Percentiles rank a stretch among this genome's conserved stretches.
Conservation (phyloP, 2,888 invertebrate species). For the Omphaloscelis lunosa region DNA sequence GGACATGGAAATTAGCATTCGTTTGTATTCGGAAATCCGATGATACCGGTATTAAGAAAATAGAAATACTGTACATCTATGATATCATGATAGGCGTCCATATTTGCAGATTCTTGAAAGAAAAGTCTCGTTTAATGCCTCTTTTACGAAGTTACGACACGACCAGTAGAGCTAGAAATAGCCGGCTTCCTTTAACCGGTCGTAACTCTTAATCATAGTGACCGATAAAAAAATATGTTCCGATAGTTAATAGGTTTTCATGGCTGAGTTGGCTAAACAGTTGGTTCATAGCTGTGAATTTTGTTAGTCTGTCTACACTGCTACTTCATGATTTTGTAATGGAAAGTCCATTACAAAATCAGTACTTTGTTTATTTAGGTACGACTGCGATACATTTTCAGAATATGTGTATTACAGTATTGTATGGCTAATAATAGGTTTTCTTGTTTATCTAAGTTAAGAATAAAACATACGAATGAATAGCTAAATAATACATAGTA, state of each 20-base stretch:
- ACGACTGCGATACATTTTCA: neutral
- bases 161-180: conserved; percentile 12
- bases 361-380: neutral
- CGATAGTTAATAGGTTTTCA: conserved; percentile 2
- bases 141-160: conserved; percentile 5
- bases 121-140: conserved; percentile 22
- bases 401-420: neutral
- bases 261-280: conserved; percentile 3
- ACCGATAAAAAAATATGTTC: conserved; percentile 37
- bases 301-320: neutral
- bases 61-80: neutral
- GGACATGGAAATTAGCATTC: too few species aligned
- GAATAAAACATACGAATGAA: neutral
- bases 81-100: neutral
- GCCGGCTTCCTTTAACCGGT: conserved; percentile 12
- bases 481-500: too few species aligned
- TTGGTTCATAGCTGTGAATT: neutral
- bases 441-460: neutral
- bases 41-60: too few species aligned
- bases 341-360: too few species aligned
- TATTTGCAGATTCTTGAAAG: conserved; percentile 12
- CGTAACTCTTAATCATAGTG: conserved; percentile 35
- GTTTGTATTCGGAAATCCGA: too few species aligned
- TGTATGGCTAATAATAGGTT: neutral
- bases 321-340: neutral